Conservation (phyloP, 1,140 invertebrate species). For the Euglossa dilemma region DNA sequence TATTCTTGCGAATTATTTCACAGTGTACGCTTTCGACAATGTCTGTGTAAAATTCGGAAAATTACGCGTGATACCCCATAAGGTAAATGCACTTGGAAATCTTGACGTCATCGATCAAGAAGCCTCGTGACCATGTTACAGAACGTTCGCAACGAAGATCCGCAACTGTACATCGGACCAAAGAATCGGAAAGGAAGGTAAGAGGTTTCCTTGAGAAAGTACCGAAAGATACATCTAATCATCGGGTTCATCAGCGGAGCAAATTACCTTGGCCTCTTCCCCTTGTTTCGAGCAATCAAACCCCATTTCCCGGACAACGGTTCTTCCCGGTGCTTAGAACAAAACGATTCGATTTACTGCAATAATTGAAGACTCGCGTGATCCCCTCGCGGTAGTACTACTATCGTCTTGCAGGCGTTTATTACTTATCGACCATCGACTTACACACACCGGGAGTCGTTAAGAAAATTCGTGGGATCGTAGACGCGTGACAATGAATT, state of each 20-base stretch:
- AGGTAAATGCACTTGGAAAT: too few species aligned
- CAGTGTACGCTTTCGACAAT: too few species aligned
- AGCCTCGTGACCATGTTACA: neutral
- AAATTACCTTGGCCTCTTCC: neutral
- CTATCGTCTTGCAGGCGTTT: neutral
- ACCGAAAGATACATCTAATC: conserved; percentile 1
- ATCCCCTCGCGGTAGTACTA: neutral
- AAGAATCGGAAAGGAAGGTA: neutral
- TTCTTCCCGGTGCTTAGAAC: neutral
- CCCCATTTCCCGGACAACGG: conserved; percentile 3
- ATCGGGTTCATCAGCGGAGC: neutral
- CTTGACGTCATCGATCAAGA: too few species aligned
- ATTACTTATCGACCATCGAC: conserved; percentile 21
- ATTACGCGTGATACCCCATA: too few species aligned
- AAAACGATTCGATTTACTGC: conserved; percentile 9
- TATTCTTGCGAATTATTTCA: too few species aligned
- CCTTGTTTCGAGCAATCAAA: conserved; percentile 21
- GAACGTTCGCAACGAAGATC: neutral
- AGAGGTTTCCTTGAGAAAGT: neutral
- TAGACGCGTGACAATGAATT: neutral
- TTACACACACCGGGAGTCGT: neutral
- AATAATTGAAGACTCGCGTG: conserved; percentile 26
- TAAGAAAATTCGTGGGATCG: conserved; percentile 42
- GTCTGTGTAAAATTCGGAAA: too few species aligned
- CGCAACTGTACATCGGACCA: too few species aligned